Evolutionary conservation across 1,140 invertebrate species (phyloP), one percentile per base, ranked within the genome.

Genomic region (Galendromus occidentalis): DNA sequence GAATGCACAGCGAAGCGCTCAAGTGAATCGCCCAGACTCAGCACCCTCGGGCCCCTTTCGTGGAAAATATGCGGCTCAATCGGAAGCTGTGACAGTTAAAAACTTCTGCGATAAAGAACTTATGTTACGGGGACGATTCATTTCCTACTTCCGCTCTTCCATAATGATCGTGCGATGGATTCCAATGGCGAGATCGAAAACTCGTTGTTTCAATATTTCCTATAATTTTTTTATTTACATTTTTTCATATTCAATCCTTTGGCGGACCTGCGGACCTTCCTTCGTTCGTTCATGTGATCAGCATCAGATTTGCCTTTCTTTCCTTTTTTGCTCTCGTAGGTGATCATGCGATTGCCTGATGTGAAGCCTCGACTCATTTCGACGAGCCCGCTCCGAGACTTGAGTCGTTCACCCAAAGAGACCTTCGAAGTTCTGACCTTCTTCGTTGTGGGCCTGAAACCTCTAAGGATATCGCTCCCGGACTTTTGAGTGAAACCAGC

Each of bases 1-100:
- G 83, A 69, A 87, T 91, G 76, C 91, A 95, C 79, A 81, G 84
- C 14, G 86, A 80, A 68, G 72, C 72, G 69, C 71, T 81, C n/a
- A 68, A 67, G 42, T 42, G 12, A 39, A 39, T 6, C n/a, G n/a
- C n/a, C n/a, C n/a, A n/a, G n/a, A n/a, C n/a, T n/a, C n/a, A n/a
- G n/a, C n/a, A n/a, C n/a, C n/a, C n/a, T n/a, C n/a, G n/a, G n/a
- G n/a, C n/a, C n/a, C n/a, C n/a, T n/a, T n/a, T n/a, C n/a, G n/a
- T n/a, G n/a, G n/a, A n/a, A n/a, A n/a, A n/a, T n/a, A n/a, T n/a
- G n/a, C n/a, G n/a, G n/a, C n/a, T n/a, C n/a, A n/a, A n/a, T n/a
- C n/a, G n/a, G n/a, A n/a, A n/a, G n/a, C n/a, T n/a, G n/a, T n/a
- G n/a, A n/a, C n/a, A n/a, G n/a, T n/a, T n/a, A n/a, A n/a, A n/a